These are phyloP conservation scores for Nansenia antarctica DNA, from an alignment of 2,113 vertebrate species.

Conservation along the genomic window DNA sequence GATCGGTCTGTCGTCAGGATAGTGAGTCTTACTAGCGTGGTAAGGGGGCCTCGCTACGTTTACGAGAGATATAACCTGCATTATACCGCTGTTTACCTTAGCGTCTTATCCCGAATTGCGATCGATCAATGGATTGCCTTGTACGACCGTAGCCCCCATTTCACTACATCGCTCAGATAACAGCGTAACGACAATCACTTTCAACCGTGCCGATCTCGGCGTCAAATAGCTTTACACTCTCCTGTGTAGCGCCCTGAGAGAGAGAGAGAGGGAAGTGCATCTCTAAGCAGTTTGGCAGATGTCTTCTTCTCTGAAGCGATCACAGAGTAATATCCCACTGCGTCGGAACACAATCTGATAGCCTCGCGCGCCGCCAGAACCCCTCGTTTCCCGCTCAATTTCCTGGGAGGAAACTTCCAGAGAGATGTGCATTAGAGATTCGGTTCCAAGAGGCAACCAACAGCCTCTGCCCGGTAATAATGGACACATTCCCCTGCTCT, in stretches of 20 bases:
- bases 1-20: too few species aligned
- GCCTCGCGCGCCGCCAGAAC: constrained; percentile 59
- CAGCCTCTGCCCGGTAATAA: not conserved
- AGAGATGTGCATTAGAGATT: constrained; percentile 1
- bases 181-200: constrained; percentile 40
- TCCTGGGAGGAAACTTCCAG: constrained; percentile 63
- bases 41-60: too few species aligned
- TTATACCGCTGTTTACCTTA: not conserved
- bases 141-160: constrained; percentile 21
- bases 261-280: constrained; percentile 43
- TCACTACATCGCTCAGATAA: constrained; percentile 20
- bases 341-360: constrained; percentile 68
- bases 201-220: constrained; percentile 45
- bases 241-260: constrained; percentile 50
- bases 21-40: too few species aligned
- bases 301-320: constrained; percentile 67
- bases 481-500: not conserved
- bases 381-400: constrained; percentile 62
- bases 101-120: not conserved
- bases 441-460: not conserved
- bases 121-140: not conserved
- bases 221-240: constrained; percentile 43
- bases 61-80: too few species aligned
- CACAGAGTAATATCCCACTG: constrained; percentile 66
- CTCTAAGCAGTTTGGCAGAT: constrained; percentile 57